These are phyloP conservation scores for Pyrocoelia pectoralis DNA, from an alignment of 2,888 invertebrate genomes.

Conservation along the genomic window DNA sequence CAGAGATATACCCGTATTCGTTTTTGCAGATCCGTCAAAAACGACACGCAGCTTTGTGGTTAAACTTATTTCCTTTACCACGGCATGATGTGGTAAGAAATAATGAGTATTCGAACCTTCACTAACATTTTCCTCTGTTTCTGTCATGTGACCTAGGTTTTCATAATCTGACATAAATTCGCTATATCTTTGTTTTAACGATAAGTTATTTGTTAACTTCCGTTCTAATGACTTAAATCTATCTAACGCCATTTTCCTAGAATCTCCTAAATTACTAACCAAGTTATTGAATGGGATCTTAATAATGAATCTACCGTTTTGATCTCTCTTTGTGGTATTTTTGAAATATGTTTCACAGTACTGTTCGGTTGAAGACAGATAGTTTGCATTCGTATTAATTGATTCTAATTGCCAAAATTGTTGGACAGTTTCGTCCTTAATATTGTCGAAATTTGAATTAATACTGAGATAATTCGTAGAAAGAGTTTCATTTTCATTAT, in stretches of 20 bases:
- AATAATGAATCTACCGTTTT: conserved; percentile 42
- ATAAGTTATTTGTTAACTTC: conserved; percentile 31
- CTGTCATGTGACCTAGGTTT: conserved; percentile 4
- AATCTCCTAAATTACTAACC: conserved; percentile 32
- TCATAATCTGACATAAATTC: conserved; percentile 16
- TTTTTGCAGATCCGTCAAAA: conserved; percentile 44
- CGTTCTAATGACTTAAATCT: too few relatives aligned
- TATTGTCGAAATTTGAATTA: background rate
- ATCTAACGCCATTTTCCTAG: conserved; percentile 35
- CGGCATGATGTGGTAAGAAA: conserved; percentile 47
- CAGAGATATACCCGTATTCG: conserved; percentile 38
- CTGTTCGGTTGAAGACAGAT: conserved; percentile 36
- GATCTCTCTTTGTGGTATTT: conserved; percentile 35
- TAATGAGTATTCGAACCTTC: background rate
- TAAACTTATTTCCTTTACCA: conserved; percentile 45
- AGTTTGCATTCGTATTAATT: conserved; percentile 20
- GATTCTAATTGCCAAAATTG: conserved; percentile 46
- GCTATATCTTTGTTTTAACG: conserved; percentile 26
- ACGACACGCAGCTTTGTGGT: conserved; percentile 42
- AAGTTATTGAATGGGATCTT: conserved; percentile 37
- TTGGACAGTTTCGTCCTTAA: conserved; percentile 2
- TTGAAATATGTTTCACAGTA: conserved; percentile 40
- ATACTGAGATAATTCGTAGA: background rate
- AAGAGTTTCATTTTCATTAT: background rate
- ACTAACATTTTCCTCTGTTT: background rate